Percentiles rank a stretch among this genome's conserved stretches.
These are phyloP conservation scores for Callithrix jacchus DNA, from an alignment of 2,113 vertebrate species.

Conservation along the genomic window DNA sequence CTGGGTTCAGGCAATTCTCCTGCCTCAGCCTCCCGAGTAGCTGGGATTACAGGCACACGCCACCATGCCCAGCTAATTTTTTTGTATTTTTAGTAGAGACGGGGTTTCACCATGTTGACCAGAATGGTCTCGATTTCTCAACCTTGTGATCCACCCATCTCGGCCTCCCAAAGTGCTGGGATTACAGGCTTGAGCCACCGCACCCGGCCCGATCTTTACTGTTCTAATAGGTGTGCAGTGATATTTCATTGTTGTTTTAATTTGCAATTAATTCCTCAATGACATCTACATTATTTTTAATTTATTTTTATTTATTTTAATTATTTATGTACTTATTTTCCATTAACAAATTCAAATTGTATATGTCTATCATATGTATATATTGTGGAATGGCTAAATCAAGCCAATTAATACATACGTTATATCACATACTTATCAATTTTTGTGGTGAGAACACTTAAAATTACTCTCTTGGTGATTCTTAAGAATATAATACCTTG, in stretches of 20 bases:
- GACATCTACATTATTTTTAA: background rate
- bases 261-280: background rate
- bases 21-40: no score
- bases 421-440: background rate
- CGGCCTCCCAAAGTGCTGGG: no score
- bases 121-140: no score
- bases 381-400: background rate
- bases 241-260: background rate
- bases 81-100: no score
- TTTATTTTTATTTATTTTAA: background rate
- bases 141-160: no score
- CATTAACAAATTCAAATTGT: background rate
- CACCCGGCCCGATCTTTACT: background rate
- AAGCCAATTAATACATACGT: background rate
- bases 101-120: no score
- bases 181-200: no score
- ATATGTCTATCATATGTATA: background rate
- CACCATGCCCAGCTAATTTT: no score
- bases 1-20: no score
- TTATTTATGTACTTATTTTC: background rate
- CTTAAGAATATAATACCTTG: background rate
- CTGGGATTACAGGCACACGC: no score
- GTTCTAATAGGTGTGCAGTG: background rate
- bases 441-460: background rate
- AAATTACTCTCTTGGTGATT: background rate